Base-by-base conservation (phyloP, 1,140 invertebrate genomes). In the Temnothorax curvispinosus region DNA sequence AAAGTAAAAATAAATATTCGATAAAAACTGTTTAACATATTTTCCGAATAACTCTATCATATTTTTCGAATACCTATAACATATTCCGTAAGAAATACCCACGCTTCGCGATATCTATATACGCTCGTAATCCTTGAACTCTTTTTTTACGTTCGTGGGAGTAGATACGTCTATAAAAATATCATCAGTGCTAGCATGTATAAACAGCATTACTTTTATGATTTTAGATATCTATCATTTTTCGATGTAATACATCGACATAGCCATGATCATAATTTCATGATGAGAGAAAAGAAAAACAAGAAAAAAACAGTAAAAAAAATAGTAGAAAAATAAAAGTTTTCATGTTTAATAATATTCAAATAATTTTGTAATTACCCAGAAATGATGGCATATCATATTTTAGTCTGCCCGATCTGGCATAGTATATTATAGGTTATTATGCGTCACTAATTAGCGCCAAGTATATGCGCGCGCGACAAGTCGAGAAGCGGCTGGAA, bases 401-500 rank as follows among this genome's bases (percentile, higher is more conserved):
- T 72, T 50, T 11, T 50, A 15, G 13, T 27, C 13, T 3, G 8
- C 0, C 3, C 3, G 21, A 50, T 18, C 27, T 15, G 35, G 5
- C 15, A 18, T n/a, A 2, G 8, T 0, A 13, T 0, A 13, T n/a
- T n/a, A n/a, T 3, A n/a, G 13, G 21, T 21, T 81, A 56, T 72
- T 84, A 52, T 21, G 32, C 18, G 50, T 74, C 67, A 44, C 62
- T 71, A 84, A 88, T 87, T 88, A 88, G 60, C 54, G 4, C 6
- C 11, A n/a, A 27, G 44, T 52, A 58, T 67, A 74, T 13, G 50
- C 35, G 60, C 13, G 47, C 38, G 35, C 9, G 32, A n/a, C 56
- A 69, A 62, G 27, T 62, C 56, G 11, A 38, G 64, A 71, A n/a
- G 47, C 18, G 35, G 62, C 41, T 76, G 47, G 15, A 41, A 85